Percentiles rank a stretch among this genome's conserved stretches.
These are phyloP conservation scores for Fragum fragum DNA, from an alignment of 2,888 invertebrate species.

Conservation along the genomic window DNA sequence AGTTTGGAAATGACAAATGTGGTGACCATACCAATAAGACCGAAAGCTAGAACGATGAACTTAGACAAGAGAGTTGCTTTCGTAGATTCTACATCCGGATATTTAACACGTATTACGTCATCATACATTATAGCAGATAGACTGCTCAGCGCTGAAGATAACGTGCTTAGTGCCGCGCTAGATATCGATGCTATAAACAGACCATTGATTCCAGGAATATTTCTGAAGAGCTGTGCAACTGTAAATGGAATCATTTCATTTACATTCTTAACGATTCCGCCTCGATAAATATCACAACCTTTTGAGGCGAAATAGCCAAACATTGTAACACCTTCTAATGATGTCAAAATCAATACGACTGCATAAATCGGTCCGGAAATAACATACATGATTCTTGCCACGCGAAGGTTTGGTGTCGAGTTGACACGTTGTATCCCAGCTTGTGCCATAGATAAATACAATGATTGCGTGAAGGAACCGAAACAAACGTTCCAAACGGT, in stretches of 20 bases:
- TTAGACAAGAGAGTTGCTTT: slow-evolving; percentile 28
- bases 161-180: slow-evolving; percentile 54
- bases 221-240: slow-evolving; percentile 40
- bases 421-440: slow-evolving; percentile 48
- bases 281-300: slow-evolving; percentile 45
- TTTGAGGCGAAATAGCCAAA: slow-evolving; percentile 46
- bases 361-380: slow-evolving; percentile 35
- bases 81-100: slow-evolving; percentile 22
- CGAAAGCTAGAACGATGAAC: slow-evolving; percentile 26
- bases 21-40: slow-evolving; percentile 29
- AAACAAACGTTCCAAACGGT: slow-evolving; percentile 39
- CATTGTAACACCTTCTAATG: slow-evolving; percentile 42
- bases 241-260: slow-evolving; percentile 48
- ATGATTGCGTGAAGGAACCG: slow-evolving; percentile 26
- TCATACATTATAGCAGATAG: slow-evolving; percentile 13
- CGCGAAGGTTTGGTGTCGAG: slow-evolving; percentile 27
- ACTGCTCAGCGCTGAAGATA: slow-evolving; percentile 45
- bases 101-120: slow-evolving; percentile 27
- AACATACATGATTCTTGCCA: slow-evolving; percentile 22
- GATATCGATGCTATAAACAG: slow-evolving; percentile 54
- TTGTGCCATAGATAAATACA: slow-evolving; percentile 36
- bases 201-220: slow-evolving; percentile 50
- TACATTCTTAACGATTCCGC: slow-evolving; percentile 34
- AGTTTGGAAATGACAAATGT: slow-evolving; percentile 38
- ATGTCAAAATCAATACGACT: background rate